Percentiles rank a stretch among this genome's conserved stretches.
These are phyloP conservation scores for Pyrrhia umbra DNA, from an alignment of 2,888 invertebrate genomes.

Conservation along the genomic window DNA sequence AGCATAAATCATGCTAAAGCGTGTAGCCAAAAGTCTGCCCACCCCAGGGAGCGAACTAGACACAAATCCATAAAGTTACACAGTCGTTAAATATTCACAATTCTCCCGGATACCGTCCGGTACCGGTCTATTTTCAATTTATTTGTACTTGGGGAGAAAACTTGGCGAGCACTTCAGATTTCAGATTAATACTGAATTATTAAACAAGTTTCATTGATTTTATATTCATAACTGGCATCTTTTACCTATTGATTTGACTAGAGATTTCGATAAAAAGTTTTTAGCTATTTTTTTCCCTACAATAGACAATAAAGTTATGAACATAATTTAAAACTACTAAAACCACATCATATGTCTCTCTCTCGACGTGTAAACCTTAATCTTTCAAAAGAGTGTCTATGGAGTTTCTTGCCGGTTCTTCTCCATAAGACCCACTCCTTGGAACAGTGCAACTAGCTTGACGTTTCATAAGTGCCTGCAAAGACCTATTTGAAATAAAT, in stretches of 20 bases:
- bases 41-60: conserved; percentile 39
- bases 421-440: no score
- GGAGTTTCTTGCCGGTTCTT: no score
- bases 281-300: background rate
- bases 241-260: conserved; percentile 21
- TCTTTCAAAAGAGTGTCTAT: no score
- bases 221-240: conserved; percentile 34
- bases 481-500: no score
- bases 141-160: conserved; percentile 56
- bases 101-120: conserved; percentile 43
- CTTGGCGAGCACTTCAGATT: conserved; percentile 55
- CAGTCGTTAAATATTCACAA: conserved; percentile 51
- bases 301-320: no score
- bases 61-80: conserved; percentile 59
- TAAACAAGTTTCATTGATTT: conserved; percentile 55
- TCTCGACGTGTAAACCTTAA: no score
- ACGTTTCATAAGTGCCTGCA: no score
- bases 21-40: conserved; percentile 39
- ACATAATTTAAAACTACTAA: no score
- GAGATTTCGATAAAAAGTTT: background rate
- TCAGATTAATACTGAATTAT: conserved; percentile 65
- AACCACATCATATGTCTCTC: no score
- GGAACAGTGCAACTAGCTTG: no score
- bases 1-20: conserved; percentile 46
- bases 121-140: conserved; percentile 56